Percentiles rank a stretch among this genome's conserved stretches.
phyloP scores from a whole-genome alignment of 1,140 invertebrate species.

The Drosophila kanapiae region DNA sequence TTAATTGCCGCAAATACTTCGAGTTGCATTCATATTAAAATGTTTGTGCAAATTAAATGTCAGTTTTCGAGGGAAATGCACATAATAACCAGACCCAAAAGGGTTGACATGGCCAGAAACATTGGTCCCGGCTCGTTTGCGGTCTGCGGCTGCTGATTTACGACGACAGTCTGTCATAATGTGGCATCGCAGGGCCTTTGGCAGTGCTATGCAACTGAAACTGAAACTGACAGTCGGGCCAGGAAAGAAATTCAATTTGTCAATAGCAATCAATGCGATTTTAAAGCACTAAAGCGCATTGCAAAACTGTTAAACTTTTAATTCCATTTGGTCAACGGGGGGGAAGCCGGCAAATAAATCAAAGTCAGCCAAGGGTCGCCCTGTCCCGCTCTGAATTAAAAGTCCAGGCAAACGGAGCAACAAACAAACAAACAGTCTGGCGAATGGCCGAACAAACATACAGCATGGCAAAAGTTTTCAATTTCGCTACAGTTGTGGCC shows the following conservation, averaged over 20 bases:
- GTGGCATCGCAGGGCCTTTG: constrained; percentile 38
- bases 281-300: constrained; percentile 48
- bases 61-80: constrained; percentile 1
- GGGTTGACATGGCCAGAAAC: constrained; percentile 31
- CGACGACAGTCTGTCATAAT: constrained; percentile 59
- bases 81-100: constrained; percentile 16
- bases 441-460: constrained; percentile 30
- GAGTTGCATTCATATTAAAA: constrained; percentile 12
- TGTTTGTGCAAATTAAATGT: constrained; percentile 30
- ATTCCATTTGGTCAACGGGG: constrained; percentile 68
- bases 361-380: constrained; percentile 51
- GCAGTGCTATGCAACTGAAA: constrained; percentile 45
- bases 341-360: constrained; percentile 74
- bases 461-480: constrained; percentile 68
- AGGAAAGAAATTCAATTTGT: constrained; percentile 72
- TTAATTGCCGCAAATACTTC: constrained; percentile 30
- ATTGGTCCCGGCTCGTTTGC: constrained; percentile 32
- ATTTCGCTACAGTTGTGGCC: constrained; percentile 66
- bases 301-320: constrained; percentile 69
- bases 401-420: constrained; percentile 47
- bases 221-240: constrained; percentile 49
- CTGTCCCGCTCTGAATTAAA: constrained; percentile 61
- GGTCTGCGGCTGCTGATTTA: constrained; percentile 59
- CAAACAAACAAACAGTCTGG: constrained; percentile 29
- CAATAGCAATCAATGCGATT: constrained; percentile 61